Evolutionary conservation across 2,888 invertebrate species (phyloP).

Genomic region (Homarus gammarus): DNA sequence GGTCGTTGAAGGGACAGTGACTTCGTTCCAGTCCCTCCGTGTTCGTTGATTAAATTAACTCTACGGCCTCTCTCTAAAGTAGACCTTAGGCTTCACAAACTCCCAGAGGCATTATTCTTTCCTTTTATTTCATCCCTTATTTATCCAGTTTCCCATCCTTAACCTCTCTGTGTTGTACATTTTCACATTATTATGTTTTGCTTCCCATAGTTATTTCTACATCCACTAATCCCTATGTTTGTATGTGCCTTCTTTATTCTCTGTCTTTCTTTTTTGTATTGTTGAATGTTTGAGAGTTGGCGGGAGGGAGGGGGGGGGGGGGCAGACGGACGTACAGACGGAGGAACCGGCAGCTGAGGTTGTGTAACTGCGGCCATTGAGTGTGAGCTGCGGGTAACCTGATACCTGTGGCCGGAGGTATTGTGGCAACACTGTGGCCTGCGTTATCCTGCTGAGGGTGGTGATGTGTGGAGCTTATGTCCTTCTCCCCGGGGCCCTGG

Average conservation of each 20-base stretch:
- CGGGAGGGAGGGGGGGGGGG: background rate
- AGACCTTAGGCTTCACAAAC: too few species aligned
- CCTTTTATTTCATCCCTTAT: too few species aligned
- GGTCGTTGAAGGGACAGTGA: background rate
- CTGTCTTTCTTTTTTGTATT: background rate
- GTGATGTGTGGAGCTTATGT: slow-evolving; percentile 1
- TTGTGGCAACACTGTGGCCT: slow-evolving; percentile 6
- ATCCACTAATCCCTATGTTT: background rate
- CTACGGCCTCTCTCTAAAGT: too few species aligned
- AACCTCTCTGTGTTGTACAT: too few species aligned
- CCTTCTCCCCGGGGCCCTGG: background rate
- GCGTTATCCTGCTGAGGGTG: background rate
- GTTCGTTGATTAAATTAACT: too few species aligned
- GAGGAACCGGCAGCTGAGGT: slow-evolving; percentile 11
- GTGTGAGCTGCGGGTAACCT: background rate
- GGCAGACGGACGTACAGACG: too few species aligned
- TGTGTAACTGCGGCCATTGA: slow-evolving; percentile 12
- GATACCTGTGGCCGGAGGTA: background rate
- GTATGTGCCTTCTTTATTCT: background rate
- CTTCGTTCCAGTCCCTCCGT: too few species aligned
- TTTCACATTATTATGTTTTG: too few species aligned
- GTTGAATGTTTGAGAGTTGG: slow-evolving; percentile 4
- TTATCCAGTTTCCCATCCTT: too few species aligned
- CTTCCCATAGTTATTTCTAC: too few species aligned
- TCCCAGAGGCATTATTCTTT: too few species aligned